A percentile compares a stretch with the other conserved stretches of the same genome.
These are phyloP conservation scores for Elgaria multicarinata DNA, from an alignment of 2,113 vertebrate species.

Conservation along the genomic window DNA sequence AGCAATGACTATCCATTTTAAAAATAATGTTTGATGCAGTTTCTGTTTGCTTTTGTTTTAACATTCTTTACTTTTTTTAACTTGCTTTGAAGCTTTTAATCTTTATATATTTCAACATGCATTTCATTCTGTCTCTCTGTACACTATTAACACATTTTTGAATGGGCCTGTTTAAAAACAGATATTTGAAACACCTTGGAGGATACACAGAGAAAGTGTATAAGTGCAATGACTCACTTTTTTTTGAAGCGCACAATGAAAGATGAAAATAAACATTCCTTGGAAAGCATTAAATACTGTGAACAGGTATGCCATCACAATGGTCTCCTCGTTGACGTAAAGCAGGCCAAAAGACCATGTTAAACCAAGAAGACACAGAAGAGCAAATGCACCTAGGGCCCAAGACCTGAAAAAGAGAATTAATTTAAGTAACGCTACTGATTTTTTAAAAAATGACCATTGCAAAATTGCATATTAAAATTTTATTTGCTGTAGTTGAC, in stretches of 20 bases:
- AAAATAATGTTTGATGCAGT: neutral
- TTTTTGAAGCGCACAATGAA: conserved; percentile 98
- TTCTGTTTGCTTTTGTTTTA: neutral
- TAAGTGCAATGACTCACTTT: conserved; percentile 84
- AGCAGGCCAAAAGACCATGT: conserved; percentile 98
- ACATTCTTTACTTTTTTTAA: neutral
- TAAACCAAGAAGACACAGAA: conserved; percentile 94
- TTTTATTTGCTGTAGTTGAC: conserved; percentile 74
- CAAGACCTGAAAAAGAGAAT: conserved; percentile 89
- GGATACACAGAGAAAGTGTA: neutral
- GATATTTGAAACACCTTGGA: neutral
- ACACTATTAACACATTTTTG: neutral
- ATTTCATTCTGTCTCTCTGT: neutral
- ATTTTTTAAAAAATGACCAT: neutral
- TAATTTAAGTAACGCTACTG: conserved; percentile 68
- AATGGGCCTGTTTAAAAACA: neutral
- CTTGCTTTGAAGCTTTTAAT: neutral
- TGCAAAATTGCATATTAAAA: conserved; percentile 69
- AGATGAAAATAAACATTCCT: conserved; percentile 99
- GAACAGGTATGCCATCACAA: conserved; percentile 99
- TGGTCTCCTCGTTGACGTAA: conserved; percentile 93
- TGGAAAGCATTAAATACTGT: conserved; percentile 99
- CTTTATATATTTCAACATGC: neutral
- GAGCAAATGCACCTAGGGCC: conserved; percentile 96
- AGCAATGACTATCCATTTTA: neutral